Conservation (phyloP, 37 sponge, comb jelly and placozoan genomes). For the Crambe crambe region DNA sequence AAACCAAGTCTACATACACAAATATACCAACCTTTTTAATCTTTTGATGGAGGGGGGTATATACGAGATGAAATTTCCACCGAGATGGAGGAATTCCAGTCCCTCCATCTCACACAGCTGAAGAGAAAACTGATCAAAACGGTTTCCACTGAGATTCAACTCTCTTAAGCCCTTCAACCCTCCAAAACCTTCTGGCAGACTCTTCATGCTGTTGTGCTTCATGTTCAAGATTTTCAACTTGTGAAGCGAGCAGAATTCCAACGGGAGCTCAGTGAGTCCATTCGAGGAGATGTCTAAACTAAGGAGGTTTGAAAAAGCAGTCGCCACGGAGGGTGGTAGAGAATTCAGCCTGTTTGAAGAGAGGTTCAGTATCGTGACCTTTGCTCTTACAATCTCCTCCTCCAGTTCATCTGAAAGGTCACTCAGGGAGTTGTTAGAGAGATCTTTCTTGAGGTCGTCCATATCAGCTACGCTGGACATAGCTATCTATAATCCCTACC, state of each 20-base stretch:
- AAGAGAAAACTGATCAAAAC: background rate
- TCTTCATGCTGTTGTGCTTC: slow-evolving; percentile 4
- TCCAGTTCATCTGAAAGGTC: background rate
- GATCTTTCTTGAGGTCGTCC: background rate
- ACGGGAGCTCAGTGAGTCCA: background rate
- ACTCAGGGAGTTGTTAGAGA: background rate
- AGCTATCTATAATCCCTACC: background rate
- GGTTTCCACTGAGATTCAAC: slow-evolving; percentile 6
- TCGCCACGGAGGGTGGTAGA: background rate
- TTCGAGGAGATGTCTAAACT: background rate
- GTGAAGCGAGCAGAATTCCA: background rate
- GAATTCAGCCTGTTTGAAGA: slow-evolving; percentile 3
- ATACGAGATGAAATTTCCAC: background rate
- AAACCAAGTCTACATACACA: too few relatives aligned
- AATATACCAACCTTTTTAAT: background rate
- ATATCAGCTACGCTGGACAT: background rate
- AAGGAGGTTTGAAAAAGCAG: background rate
- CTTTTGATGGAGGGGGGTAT: background rate
- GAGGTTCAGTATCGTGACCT: background rate
- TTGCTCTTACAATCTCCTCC: background rate
- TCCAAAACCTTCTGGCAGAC: slow-evolving; percentile 11
- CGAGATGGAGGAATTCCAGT: slow-evolving; percentile 1
- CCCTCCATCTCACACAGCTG: slow-evolving; percentile 2
- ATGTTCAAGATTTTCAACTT: background rate
- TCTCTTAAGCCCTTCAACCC: background rate